Percentiles rank a stretch among this genome's conserved stretches.
These are phyloP conservation scores for Forficula auricularia DNA, from an alignment of 1,140 invertebrate genomes.

Conservation along the genomic window DNA sequence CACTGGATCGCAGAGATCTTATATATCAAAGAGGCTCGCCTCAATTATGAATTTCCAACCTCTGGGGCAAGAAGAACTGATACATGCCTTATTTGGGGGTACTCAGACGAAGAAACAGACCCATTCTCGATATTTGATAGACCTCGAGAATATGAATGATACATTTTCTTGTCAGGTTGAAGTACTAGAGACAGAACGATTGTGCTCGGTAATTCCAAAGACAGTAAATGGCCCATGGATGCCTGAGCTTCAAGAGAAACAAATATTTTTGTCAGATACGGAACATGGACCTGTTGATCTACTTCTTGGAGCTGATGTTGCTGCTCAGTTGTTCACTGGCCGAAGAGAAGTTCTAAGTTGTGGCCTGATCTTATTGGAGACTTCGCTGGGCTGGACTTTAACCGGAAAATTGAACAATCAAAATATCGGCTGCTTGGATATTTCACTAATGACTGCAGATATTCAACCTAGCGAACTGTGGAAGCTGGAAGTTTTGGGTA, in stretches of 20 bases:
- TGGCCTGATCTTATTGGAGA: conserved; percentile 21
- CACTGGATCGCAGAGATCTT: conserved; percentile 9
- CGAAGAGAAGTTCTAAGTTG: conserved; percentile 12
- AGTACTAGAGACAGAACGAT: conserved; percentile 3
- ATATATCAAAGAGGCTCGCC: not conserved
- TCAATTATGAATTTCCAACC: not conserved
- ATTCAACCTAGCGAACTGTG: conserved; percentile 21
- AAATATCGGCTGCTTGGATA: conserved; percentile 13
- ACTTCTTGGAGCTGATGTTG: conserved; percentile 20
- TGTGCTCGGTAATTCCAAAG: conserved; percentile 6
- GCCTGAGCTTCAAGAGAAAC: conserved; percentile 4
- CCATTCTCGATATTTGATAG: conserved; percentile 5
- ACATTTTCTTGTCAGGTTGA: not conserved
- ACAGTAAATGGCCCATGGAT: not conserved
- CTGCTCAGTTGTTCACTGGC: conserved; percentile 20
- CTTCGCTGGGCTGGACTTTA: conserved; percentile 21
- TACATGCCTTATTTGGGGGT: conserved; percentile 4
- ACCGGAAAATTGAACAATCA: conserved; percentile 16
- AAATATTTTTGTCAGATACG: conserved; percentile 13
- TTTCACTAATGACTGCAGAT: conserved; percentile 11
- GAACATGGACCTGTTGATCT: conserved; percentile 11
- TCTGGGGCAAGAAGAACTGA: not conserved
- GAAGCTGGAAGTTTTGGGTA: conserved; percentile 22
- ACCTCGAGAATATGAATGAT: not conserved
- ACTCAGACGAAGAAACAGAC: not conserved